A percentile compares a stretch with the other conserved stretches of the same genome.
Evolutionary conservation across 2,797 vertebrate species (phyloP).

Genomic region (Paedocypris micromegethes): DNA sequence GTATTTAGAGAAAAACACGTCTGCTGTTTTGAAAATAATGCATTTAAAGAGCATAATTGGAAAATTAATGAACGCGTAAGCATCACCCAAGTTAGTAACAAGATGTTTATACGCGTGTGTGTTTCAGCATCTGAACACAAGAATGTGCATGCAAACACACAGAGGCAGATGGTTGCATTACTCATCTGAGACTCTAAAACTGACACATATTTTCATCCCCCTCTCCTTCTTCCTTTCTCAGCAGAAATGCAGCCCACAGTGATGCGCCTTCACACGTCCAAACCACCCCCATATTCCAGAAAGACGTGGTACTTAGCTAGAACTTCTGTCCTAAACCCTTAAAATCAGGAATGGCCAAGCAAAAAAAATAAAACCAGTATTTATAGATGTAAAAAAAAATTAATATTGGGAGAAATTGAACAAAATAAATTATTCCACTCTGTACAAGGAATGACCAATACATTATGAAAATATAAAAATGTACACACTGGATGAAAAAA

Average conservation of each 20-base stretch:
- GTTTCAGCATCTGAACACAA: conserved; percentile 16
- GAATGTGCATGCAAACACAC: conserved; percentile 22
- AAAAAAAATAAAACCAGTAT: conserved; percentile 18
- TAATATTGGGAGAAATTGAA: too few relatives aligned
- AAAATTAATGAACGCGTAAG: too few relatives aligned
- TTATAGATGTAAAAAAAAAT: too few relatives aligned
- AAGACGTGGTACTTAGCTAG: conserved; percentile 19
- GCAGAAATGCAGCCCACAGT: conserved; percentile 47
- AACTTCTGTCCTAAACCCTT: conserved; percentile 20
- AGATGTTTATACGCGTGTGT: conserved; percentile 11
- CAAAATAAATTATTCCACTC: too few relatives aligned
- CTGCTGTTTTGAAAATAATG: too few relatives aligned
- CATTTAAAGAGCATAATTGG: too few relatives aligned
- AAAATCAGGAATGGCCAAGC: conserved; percentile 10
- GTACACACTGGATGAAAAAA: too few relatives aligned
- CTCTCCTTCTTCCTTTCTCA: conserved; percentile 50
- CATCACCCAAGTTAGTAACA: conserved; percentile 7
- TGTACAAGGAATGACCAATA: too few relatives aligned
- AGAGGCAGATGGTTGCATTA: conserved; percentile 39
- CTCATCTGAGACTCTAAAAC: conserved; percentile 37
- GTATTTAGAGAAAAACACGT: too few relatives aligned
- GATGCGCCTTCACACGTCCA: conserved; percentile 24
- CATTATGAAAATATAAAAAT: too few relatives aligned
- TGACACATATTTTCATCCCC: conserved; percentile 37
- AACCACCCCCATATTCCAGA: conserved; percentile 33